These are phyloP conservation scores for Solenopsis invicta DNA, from an alignment of 1,140 invertebrate genomes.

Conservation along the genomic window DNA sequence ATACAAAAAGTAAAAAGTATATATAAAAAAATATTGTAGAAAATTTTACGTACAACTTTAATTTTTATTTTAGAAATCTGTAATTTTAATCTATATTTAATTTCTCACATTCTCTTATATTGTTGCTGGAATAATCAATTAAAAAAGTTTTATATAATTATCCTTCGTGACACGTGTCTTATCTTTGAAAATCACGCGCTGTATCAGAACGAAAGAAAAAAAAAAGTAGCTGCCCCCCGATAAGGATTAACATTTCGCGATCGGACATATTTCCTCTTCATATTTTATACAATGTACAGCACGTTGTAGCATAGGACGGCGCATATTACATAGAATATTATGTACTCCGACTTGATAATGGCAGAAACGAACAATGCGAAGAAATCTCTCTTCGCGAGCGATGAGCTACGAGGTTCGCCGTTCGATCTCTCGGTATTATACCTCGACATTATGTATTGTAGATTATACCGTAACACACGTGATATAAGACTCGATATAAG, in stretches of 20 bases:
- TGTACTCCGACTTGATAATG: not conserved
- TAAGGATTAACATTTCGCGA: conserved; percentile 14
- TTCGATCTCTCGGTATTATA: conserved; percentile 51
- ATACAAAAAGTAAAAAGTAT: not conserved
- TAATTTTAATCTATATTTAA: not conserved
- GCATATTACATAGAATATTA: conserved; percentile 13
- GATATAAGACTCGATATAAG: conserved; percentile 61
- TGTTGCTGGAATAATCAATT: conserved; percentile 4
- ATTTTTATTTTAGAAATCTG: not conserved
- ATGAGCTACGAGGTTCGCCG: conserved; percentile 18
- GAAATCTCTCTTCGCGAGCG: conserved; percentile 39
- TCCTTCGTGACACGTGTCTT: not conserved
- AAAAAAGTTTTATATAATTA: not conserved
- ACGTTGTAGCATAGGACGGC: conserved; percentile 19
- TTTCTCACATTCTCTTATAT: not conserved
- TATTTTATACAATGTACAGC: conserved; percentile 53
- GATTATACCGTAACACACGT: conserved; percentile 54
- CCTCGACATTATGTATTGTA: conserved; percentile 40
- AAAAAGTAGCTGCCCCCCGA: not conserved
- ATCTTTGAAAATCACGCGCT: not conserved
- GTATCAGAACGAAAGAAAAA: not conserved
- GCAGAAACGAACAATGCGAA: not conserved
- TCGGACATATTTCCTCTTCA: conserved; percentile 24
- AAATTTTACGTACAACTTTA: not conserved
- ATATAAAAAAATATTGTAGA: not conserved